phyloP scores from a whole-genome alignment of 92 coral and sea anemone genomes.

The Heteractis magnifica region DNA sequence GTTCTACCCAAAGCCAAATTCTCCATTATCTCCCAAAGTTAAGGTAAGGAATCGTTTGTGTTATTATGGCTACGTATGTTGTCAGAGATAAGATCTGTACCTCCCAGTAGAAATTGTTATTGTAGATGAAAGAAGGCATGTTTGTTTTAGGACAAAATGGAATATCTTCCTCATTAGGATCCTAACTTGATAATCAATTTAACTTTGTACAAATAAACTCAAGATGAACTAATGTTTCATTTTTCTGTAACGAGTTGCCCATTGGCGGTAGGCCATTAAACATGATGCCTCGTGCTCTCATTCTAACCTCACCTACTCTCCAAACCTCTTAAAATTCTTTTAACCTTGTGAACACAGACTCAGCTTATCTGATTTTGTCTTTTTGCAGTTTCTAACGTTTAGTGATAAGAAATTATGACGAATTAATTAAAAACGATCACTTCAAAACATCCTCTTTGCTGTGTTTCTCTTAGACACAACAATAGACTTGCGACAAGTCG shows the following conservation, averaged over 20 bases:
- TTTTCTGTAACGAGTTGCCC: not conserved
- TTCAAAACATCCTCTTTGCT: not conserved
- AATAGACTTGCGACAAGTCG: not conserved
- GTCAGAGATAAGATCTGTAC: conserved; percentile 23
- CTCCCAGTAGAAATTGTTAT: not conserved
- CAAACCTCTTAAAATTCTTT: not conserved
- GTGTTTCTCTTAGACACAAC: not conserved
- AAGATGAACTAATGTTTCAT: not conserved
- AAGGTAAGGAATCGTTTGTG: conserved; percentile 60
- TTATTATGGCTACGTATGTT: conserved; percentile 13
- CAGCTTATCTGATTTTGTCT: conserved; percentile 4
- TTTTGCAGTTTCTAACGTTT: not conserved
- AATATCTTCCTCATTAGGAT: not conserved
- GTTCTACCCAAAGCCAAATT: conserved; percentile 36
- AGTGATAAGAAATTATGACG: not conserved
- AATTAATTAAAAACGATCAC: not conserved
- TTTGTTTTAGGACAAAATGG: conserved; percentile 10
- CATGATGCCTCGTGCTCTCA: not conserved
- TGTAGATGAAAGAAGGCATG: conserved; percentile 1
- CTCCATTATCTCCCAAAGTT: conserved; percentile 73
- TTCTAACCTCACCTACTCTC: not conserved
- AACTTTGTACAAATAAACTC: not conserved
- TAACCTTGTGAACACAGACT: not conserved
- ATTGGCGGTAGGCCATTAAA: conserved; percentile 26
- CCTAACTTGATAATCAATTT: not conserved